Evolutionary conservation across 2,797 vertebrate genomes (phyloP), one percentile per base, ranked within the genome.

Genomic region (Sparidentex hasta): DNA sequence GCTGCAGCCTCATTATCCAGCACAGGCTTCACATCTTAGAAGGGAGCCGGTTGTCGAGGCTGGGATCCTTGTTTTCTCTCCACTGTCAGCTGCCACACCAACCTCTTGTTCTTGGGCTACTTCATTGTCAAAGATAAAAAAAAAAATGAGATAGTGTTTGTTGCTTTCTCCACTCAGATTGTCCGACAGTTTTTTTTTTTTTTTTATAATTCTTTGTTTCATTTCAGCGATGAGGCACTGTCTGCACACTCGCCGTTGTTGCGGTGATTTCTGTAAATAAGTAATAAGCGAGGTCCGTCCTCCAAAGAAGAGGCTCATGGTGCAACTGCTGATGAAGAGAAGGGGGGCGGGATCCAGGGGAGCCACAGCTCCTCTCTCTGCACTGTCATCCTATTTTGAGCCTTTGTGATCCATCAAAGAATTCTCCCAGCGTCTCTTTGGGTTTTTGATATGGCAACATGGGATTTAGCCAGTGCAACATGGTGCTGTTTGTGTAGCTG

Each of bases 391-490:
- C 38, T 29, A 1, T 4, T 18, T 29, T 62, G 17, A 16, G 20
- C 17, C 11, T 46, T 21, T 44, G 18, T 43, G 51, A 27, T 27
- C 38, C 58, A 54, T 62, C 48, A 52, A 43, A 44, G 17, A 29
- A 63, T 21, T 16, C 20, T 52, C 8, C 5, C 16, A 43, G 9
- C 20, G 3, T 29, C 6, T 43, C 16, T 41, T 18, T 13, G 16
- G 21, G 12, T 54, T 57, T 46, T 70, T 70, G 25, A 62, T 52
- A 29, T 27, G 12, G 23, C 18, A 52, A 62, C 58, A 38, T 54
- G 33, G 38, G 47, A 41, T 61, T 59, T 25, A 51, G 5, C 11
- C 12, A 50, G 4, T 48, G 14, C 11, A 48, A 23, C 25, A 16
- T 13, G 20, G 55, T 38, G 13, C 11, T 38, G 56, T 55, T 55